phyloP scores from a whole-genome alignment of 2,888 invertebrate species.

The Tipula lateralis region DNA sequence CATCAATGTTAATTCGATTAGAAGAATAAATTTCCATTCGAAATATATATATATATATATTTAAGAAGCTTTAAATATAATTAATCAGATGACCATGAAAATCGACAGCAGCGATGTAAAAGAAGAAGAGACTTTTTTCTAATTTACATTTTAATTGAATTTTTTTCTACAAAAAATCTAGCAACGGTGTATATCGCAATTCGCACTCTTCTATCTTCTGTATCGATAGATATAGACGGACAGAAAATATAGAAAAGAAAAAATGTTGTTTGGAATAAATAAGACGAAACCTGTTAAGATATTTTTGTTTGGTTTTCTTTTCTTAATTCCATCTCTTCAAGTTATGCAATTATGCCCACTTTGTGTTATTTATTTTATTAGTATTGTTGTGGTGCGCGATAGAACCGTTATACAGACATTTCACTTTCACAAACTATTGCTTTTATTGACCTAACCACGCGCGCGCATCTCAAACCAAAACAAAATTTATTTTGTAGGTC shows the following conservation, averaged over 20 bases:
- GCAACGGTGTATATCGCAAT: not conserved
- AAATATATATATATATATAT: not conserved
- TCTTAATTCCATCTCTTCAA: not conserved
- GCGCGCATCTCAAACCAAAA: not conserved
- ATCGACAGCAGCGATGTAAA: not conserved
- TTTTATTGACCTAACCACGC: not conserved
- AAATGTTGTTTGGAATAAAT: not conserved
- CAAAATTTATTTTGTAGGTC: not conserved
- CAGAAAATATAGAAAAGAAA: not conserved
- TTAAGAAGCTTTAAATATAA: not conserved
- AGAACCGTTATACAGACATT: not conserved
- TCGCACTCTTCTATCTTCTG: not conserved
- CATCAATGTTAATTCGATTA: not conserved
- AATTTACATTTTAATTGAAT: not conserved
- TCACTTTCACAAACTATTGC: not conserved
- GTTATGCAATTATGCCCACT: constrained; percentile 1
- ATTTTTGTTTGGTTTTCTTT: not conserved
- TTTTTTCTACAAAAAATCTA: not conserved
- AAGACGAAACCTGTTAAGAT: not conserved
- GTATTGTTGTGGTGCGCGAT: not conserved
- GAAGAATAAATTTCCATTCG: constrained; percentile 7
- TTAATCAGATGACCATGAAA: constrained; percentile 13
- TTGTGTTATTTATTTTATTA: not conserved
- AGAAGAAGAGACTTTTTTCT: not conserved
- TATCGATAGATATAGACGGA: not conserved